Conservation (phyloP, 2,888 invertebrate genomes). For the Chrysina gloriosa region DNA sequence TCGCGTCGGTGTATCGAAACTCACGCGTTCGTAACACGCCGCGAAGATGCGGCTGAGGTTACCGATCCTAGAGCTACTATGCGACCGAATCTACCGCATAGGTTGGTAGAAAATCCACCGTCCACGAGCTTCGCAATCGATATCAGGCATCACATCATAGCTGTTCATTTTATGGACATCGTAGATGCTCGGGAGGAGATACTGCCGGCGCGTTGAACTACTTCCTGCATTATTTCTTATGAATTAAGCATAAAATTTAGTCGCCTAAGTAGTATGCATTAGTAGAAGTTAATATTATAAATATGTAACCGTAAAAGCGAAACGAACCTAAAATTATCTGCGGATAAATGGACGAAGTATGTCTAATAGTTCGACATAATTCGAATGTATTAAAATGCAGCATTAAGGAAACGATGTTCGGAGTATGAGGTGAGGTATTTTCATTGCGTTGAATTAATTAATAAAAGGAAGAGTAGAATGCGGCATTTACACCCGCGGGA, state of each 20-base stretch:
- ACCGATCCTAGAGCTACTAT: neutral
- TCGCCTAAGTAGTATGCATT: slow-evolving; percentile 2
- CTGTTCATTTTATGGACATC: slow-evolving; percentile 1
- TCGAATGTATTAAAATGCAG: neutral
- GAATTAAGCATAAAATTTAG: slow-evolving; percentile 20
- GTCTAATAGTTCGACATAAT: neutral
- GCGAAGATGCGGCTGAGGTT: too few relatives aligned
- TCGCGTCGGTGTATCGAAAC: slow-evolving; percentile 5
- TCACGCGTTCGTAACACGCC: too few relatives aligned
- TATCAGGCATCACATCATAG: slow-evolving; percentile 9
- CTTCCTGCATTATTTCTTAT: slow-evolving; percentile 17
- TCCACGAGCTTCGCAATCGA: neutral
- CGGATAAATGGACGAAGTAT: neutral
- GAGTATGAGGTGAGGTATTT: neutral
- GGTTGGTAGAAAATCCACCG: neutral
- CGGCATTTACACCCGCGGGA: too few relatives aligned
- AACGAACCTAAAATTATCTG: slow-evolving; percentile 1
- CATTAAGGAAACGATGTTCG: neutral
- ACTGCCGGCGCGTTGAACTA: slow-evolving; percentile 1
- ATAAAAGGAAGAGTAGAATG: too few relatives aligned
- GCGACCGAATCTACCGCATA: neutral
- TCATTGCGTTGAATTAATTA: neutral
- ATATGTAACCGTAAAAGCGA: slow-evolving; percentile 3
- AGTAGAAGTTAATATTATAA: slow-evolving; percentile 5
- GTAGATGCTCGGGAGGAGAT: slow-evolving; percentile 11